Evolutionary conservation across 2,797 vertebrate genomes (phyloP), one percentile per base, ranked within the genome.

Genomic region (Crenichthys baileyi): DNA sequence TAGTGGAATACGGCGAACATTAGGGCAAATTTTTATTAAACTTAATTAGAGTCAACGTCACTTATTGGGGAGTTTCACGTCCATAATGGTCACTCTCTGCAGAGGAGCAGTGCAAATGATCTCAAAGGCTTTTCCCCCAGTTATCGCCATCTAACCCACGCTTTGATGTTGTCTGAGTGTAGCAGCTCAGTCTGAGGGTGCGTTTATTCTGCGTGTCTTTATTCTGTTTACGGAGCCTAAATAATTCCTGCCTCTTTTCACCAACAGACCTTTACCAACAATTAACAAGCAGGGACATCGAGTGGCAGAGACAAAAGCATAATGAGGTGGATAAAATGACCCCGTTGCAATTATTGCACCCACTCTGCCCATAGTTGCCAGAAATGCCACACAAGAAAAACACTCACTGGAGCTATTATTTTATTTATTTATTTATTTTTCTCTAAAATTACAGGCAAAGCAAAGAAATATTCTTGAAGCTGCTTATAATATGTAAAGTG

Each of bases 31-130:
- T 95, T 36, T 95, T 90, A 96, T 96, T 94, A 96, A 94, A 91
- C 87, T 95, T 96, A 93, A 96, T 96, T 96, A 96, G 93, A 96
- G 93, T 96, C 94, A 94, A 95, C 89, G 91, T 95, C 93, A 79
- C 89, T 91, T 89, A 90, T 79, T 87, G 84, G 90, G 90, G 85
- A 84, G 92, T 91, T 87, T 94, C 83, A 55, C 76, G 88, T 92
- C 90, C 89, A 88, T 94, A 95, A 92, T 90, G 92, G 94, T 93
- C 95, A 96, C 93, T 92, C 80, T 94, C 92, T 88, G 77, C 74
- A 75, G 91, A 90, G 75, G 90, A 92, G 87, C 86, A 90, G 79
- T 81, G 89, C 90, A 95, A 94, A 95, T 94, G 89, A 95, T 95
- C 93, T 95, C 94, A 93, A 94, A 95, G 93, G 90, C 90, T 85